Percentiles rank a stretch among this genome's conserved stretches.
phyloP scores from a whole-genome alignment of 2,797 vertebrate species.

The Octomys mimax region DNA sequence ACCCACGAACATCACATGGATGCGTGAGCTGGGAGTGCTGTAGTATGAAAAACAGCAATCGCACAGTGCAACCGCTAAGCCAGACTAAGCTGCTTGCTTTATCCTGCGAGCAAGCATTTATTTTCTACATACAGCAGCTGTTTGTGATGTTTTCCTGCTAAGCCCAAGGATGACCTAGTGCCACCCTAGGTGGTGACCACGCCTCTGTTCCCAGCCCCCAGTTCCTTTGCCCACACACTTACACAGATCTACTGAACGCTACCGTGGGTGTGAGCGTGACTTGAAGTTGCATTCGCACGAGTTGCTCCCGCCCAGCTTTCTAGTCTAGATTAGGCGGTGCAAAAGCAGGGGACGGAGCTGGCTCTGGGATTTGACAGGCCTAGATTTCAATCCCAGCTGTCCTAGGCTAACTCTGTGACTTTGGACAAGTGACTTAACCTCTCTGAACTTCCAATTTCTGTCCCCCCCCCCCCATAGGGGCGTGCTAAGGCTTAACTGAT shows the following conservation, averaged over 20 bases:
- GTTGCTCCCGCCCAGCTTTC: slow-evolving; percentile 15
- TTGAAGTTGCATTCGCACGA: background rate
- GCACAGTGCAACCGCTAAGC: background rate
- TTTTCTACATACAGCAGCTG: background rate
- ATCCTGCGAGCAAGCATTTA: background rate
- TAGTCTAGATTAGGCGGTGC: background rate
- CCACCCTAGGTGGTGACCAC: no score
- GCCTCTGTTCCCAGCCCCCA: background rate
- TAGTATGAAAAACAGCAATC: background rate
- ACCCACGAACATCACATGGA: background rate
- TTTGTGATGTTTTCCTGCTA: background rate
- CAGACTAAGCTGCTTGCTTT: background rate
- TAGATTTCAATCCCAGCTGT: background rate
- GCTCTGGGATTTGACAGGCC: background rate
- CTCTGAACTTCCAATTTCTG: background rate
- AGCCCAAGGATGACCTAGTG: background rate
- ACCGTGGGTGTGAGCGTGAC: background rate
- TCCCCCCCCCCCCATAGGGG: background rate
- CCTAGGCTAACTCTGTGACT: background rate
- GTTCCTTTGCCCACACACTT: background rate
- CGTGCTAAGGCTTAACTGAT: background rate
- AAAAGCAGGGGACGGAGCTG: background rate
- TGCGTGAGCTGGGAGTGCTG: background rate
- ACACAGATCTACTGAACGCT: background rate
- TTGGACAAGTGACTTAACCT: background rate